Evolutionary conservation across 2,113 vertebrate genomes (phyloP).

Genomic region (Chiloscyllium plagiosum): DNA sequence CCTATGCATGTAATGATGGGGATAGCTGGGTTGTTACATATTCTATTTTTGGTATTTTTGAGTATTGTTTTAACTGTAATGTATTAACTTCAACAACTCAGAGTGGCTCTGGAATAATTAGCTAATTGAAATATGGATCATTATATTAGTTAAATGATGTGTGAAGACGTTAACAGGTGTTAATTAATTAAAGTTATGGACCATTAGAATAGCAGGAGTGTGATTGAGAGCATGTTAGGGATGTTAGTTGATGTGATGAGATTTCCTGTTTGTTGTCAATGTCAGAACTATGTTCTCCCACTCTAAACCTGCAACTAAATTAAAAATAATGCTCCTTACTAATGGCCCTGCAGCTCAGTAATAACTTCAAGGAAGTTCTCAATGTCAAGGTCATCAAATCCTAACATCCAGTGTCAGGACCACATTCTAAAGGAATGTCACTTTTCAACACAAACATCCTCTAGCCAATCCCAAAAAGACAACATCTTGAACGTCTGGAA

Average conservation of each 20-base stretch:
- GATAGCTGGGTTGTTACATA: background rate
- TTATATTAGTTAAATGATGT: slow-evolving; percentile 20
- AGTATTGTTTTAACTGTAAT: background rate
- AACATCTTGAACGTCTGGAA: background rate
- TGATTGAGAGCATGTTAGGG: background rate
- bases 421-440: background rate
- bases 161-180: background rate
- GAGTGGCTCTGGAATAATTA: background rate
- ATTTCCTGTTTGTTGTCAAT: background rate
- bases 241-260: background rate
- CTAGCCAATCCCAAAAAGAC: background rate
- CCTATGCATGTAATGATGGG: background rate
- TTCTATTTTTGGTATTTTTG: background rate
- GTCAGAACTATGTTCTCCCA: background rate
- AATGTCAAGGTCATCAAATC: background rate
- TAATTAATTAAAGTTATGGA: slow-evolving; percentile 29
- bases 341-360: background rate
- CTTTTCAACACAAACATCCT: background rate
- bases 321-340: background rate
- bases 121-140: background rate
- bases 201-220: background rate
- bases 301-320: background rate
- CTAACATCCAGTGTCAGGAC: background rate
- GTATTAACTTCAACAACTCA: background rate
- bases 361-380: background rate